These are phyloP conservation scores for Pseudoips prasinana DNA, from an alignment of 2,888 invertebrate genomes.

Conservation along the genomic window DNA sequence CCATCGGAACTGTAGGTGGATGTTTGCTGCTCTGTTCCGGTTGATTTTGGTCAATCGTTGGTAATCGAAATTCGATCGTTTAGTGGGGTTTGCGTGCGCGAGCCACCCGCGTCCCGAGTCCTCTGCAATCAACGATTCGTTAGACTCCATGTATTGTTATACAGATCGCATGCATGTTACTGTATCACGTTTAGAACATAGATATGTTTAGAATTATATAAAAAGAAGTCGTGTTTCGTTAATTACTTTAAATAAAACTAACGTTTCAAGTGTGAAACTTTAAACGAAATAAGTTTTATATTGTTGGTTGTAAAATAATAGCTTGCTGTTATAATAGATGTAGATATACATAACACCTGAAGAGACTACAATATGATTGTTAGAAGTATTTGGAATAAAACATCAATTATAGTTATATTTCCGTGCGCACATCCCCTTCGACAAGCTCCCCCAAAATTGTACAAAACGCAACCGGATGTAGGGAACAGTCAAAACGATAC, in stretches of 20 bases:
- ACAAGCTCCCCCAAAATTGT: constrained; percentile 33
- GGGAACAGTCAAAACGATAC: constrained; percentile 58
- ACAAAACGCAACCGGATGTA: constrained; percentile 52
- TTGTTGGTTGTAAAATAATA: no score
- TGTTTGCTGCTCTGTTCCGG: constrained; percentile 53
- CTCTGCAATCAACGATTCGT: constrained; percentile 64
- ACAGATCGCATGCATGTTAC: constrained; percentile 46
- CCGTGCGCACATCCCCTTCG: constrained; percentile 14
- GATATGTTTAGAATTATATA: constrained; percentile 1
- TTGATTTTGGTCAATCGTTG: constrained; percentile 53
- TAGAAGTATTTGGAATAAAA: constrained; percentile 18
- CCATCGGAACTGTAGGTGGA: constrained; percentile 41
- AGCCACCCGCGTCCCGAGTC: constrained; percentile 35
- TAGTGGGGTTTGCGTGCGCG: constrained; percentile 57
- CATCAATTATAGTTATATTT: constrained; percentile 17
- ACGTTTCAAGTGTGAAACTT: not conserved
- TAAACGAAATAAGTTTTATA: no score
- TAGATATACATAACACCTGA: not conserved
- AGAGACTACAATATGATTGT: constrained; percentile 15
- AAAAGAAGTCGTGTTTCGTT: constrained; percentile 1
- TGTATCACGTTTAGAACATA: constrained; percentile 22
- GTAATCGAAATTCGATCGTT: constrained; percentile 53
- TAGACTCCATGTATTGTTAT: constrained; percentile 43
- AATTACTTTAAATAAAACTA: constrained; percentile 13
- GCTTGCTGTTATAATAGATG: no score